These are phyloP conservation scores for Bemisia tabaci DNA, from an alignment of 1,140 invertebrate species.

Conservation along the genomic window DNA sequence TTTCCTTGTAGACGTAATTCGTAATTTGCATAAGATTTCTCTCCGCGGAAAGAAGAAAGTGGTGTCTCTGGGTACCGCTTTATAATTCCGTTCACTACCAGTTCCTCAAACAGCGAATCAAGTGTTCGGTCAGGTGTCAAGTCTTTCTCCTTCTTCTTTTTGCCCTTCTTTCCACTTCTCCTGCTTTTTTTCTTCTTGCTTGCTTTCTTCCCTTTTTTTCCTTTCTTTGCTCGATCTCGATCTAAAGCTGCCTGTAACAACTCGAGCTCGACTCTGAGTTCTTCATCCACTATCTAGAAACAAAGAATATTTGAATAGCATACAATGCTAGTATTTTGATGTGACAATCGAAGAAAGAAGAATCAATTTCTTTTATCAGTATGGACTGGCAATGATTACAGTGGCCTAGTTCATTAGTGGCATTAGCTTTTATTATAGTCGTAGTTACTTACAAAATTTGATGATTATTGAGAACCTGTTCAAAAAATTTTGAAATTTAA, in stretches of 20 bases:
- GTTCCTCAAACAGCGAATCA: slow-evolving; percentile 82
- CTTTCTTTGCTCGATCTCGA: slow-evolving; percentile 42
- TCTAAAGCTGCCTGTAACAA: slow-evolving; percentile 47
- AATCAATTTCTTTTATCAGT: no score
- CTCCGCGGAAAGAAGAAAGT: slow-evolving; percentile 63
- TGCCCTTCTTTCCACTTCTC: slow-evolving; percentile 67
- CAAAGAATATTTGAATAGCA: no score
- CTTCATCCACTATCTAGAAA: slow-evolving; percentile 62
- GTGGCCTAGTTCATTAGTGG: no score
- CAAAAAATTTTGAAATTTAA: no score
- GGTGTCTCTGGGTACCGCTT: slow-evolving; percentile 54
- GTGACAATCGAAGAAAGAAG: no score
- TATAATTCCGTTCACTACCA: slow-evolving; percentile 80
- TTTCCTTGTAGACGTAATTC: slow-evolving; percentile 35
- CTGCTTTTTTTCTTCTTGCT: slow-evolving; percentile 67
- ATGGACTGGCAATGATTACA: no score
- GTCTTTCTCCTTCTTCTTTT: slow-evolving; percentile 92
- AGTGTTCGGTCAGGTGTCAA: slow-evolving; percentile 81
- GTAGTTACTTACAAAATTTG: no score
- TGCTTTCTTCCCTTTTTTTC: slow-evolving; percentile 62
- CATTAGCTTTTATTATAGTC: no score
- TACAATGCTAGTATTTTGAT: no score
- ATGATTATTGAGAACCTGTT: no score
- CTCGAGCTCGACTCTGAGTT: slow-evolving; percentile 71
- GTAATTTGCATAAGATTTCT: slow-evolving; percentile 54